These are phyloP conservation scores for Monochamus saltuarius DNA, from an alignment of 1,140 invertebrate species.

Conservation along the genomic window DNA sequence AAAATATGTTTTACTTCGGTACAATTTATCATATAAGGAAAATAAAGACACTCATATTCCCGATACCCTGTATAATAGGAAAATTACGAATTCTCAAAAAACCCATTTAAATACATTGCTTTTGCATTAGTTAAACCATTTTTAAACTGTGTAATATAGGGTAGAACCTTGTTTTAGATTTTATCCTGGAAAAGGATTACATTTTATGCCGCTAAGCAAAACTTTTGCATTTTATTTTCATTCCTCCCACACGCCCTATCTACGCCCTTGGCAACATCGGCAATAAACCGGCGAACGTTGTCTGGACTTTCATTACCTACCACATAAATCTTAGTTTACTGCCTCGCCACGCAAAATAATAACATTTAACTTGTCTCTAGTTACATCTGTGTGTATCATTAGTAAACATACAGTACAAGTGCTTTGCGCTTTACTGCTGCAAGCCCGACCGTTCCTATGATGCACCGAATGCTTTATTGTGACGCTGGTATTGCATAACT, in stretches of 20 bases:
- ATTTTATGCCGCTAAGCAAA: too few species aligned
- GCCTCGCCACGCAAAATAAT: constrained; percentile 33
- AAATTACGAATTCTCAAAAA: too few species aligned
- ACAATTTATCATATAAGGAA: too few species aligned
- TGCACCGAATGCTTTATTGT: constrained; percentile 8
- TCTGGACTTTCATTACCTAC: constrained; percentile 41
- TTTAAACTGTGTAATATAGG: too few species aligned
- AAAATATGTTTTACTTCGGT: too few species aligned
- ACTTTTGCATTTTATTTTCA: neutral
- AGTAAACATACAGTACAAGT: constrained; percentile 23
- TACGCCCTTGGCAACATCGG: constrained; percentile 1
- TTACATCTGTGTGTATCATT: constrained; percentile 24
- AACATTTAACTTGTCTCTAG: constrained; percentile 23
- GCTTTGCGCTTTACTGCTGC: constrained; percentile 7
- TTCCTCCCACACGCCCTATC: neutral
- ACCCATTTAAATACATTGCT: too few species aligned
- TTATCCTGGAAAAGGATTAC: constrained; percentile 5
- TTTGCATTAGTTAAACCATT: too few species aligned
- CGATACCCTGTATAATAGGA: too few species aligned
- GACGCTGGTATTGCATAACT: constrained; percentile 7
- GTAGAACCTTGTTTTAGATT: constrained; percentile 23
- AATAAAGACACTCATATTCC: too few species aligned
- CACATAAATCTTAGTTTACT: constrained; percentile 38
- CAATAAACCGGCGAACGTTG: constrained; percentile 24
- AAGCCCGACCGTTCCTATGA: constrained; percentile 14